phyloP scores from a whole-genome alignment of 1,140 invertebrate species.

The Pogonognathellus flavescens region DNA sequence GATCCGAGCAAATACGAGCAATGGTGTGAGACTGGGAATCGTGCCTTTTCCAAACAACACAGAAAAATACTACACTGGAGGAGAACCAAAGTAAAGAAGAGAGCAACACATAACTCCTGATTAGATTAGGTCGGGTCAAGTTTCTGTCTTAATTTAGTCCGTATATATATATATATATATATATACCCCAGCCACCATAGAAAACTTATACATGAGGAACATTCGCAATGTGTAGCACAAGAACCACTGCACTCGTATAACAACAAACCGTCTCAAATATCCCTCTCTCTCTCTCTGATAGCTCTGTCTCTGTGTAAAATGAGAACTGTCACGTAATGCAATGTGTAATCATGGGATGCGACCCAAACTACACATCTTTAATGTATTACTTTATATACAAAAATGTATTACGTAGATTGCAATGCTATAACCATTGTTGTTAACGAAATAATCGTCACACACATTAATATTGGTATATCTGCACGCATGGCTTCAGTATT shows the following conservation, averaged over 20 bases:
- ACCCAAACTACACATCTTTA: too few species aligned
- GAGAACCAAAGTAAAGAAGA: neutral
- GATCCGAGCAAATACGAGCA: neutral
- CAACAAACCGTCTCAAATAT: neutral
- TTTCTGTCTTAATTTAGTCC: slow-evolving; percentile 40
- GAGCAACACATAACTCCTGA: slow-evolving; percentile 21
- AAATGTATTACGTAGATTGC: too few species aligned
- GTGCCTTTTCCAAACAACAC: neutral
- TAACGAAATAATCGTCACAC: too few species aligned
- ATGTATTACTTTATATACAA: too few species aligned
- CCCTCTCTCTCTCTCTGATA: too few species aligned
- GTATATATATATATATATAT: neutral
- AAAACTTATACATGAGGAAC: neutral
- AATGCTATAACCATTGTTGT: too few species aligned
- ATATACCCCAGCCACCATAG: neutral
- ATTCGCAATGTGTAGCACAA: neutral
- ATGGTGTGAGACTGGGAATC: too few species aligned
- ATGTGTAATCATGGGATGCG: too few species aligned
- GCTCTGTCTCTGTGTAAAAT: too few species aligned
- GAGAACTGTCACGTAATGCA: too few species aligned
- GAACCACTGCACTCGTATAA: neutral
- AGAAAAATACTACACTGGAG: neutral
- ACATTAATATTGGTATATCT: too few species aligned
- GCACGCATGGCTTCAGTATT: too few species aligned
- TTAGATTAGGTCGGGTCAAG: slow-evolving; percentile 44